Base-by-base conservation (phyloP, 2,113 vertebrate genomes). In the Corythaeola cristata region DNA sequence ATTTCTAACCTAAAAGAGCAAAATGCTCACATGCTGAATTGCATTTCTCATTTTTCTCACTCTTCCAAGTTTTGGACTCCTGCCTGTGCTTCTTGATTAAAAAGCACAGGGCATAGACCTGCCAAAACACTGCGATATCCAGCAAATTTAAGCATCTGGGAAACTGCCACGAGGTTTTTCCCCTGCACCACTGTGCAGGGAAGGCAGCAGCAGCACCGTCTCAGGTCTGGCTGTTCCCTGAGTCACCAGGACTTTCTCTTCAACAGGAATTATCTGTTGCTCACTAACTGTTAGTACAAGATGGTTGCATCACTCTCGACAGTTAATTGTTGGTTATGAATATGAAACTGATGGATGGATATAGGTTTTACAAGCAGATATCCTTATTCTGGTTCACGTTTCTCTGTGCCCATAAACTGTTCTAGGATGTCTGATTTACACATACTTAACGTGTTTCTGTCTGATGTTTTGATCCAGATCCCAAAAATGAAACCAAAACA, bases 131-230 rank as follows among this genome's bases (percentile, higher is more conserved):
- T 37, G 17, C 6, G 3, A 13, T 41, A 21, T 7, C 35, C 24
- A 26, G 19, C 32, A 32, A 22, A 45, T 13, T 9, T 3, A 24
- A 18, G n/a, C 7, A 0, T 24, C 26, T 24, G 72, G 44, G n/a
- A 15, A 58, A 12, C 9, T 6, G 19, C 41, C 12, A 4, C 3
- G 1, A 50, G 41, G 50, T 5, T 75, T 23, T 53, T 56, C 26
- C 33, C 21, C 22, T 14, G 27, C 20, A 2, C 4, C 15, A 3
- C 18, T 5, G 1, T 0, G 4, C 18, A 6, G 15, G 20, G 45
- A 12, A 30, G 27, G 39, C 8, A 5, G 69, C 18, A 10, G 49
- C 27, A 3, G 22, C 18, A 1, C 6, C 24, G 3, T 12, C 59
- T 44, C 3, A 0, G 60, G 15, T 23, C 52, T 19, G 28, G n/a